phyloP scores from a whole-genome alignment of 2,888 invertebrate genomes.

The Lomographa bimaculata region DNA sequence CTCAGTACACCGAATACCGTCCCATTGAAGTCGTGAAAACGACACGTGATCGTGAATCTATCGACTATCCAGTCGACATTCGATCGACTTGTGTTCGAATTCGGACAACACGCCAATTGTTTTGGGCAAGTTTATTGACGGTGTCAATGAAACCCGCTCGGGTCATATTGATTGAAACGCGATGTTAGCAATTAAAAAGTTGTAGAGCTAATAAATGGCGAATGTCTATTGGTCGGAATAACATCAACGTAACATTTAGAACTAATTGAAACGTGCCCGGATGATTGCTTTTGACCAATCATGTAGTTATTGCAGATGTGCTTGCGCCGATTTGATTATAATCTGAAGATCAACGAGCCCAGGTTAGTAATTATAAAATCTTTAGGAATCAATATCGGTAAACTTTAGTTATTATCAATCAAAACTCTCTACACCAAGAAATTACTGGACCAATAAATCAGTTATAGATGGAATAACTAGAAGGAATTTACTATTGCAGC shows the following conservation, averaged over 20 bases:
- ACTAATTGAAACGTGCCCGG: conserved; percentile 10
- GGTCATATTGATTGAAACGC: conserved; percentile 57
- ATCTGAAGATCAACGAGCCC: too few species aligned
- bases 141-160: conserved; percentile 57
- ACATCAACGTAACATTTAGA: too few species aligned
- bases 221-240: conserved; percentile 21
- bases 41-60: conserved; percentile 24
- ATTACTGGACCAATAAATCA: too few species aligned
- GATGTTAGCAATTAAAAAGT: conserved; percentile 31
- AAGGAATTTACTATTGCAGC: too few species aligned
- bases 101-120: conserved; percentile 59
- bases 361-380: too few species aligned
- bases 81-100: conserved; percentile 41
- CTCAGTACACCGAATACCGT: conserved; percentile 5
- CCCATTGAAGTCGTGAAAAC: conserved; percentile 6
- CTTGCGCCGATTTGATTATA: too few species aligned
- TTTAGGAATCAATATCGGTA: too few species aligned
- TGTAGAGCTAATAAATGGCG: conserved; percentile 18
- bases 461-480: too few species aligned
- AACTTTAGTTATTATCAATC: too few species aligned
- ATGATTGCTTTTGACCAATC: conserved; percentile 4
- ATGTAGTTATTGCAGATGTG: too few species aligned
- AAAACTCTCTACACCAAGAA: too few species aligned
- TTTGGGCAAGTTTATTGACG: conserved; percentile 60
- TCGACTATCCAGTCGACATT: conserved; percentile 36